Conservation (phyloP, 2,888 invertebrate genomes). For the Sesia bembeciformis region DNA sequence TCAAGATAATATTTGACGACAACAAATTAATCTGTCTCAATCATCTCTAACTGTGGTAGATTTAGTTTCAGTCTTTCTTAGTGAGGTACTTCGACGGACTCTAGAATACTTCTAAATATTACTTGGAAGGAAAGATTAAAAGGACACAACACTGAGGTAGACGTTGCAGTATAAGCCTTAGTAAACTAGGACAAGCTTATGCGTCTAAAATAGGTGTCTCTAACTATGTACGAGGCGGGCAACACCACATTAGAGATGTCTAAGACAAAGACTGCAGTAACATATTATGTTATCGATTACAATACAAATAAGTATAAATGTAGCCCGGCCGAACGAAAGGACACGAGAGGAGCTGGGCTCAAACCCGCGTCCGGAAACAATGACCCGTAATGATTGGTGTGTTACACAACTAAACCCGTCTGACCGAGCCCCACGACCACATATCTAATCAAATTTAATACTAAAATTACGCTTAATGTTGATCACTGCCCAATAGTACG, state of each 20-base stretch:
- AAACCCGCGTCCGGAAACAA: constrained; percentile 42
- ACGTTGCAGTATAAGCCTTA: too few relatives aligned
- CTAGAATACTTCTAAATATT: too few relatives aligned
- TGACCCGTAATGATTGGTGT: constrained; percentile 62
- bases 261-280: constrained; percentile 38
- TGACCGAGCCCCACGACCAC: constrained; percentile 53
- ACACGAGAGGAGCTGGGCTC: constrained; percentile 46
- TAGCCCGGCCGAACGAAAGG: constrained; percentile 36
- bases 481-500: constrained; percentile 75
- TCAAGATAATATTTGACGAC: constrained; percentile 40
- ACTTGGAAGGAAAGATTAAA: too few relatives aligned
- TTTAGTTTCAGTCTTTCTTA: constrained; percentile 12
- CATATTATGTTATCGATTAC: constrained; percentile 55
- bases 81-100: constrained; percentile 1
- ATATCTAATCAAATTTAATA: constrained; percentile 67
- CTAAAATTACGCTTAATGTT: constrained; percentile 72
- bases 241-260: constrained; percentile 22
- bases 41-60: constrained; percentile 18
- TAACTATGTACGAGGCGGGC: not conserved
- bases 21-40: constrained; percentile 11
- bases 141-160: too few relatives aligned
- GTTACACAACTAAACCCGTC: constrained; percentile 57
- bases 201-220: not conserved
- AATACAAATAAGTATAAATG: constrained; percentile 57
- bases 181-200: too few relatives aligned